Conservation (phyloP, 2,888 invertebrate species). For the Tuta absoluta region DNA sequence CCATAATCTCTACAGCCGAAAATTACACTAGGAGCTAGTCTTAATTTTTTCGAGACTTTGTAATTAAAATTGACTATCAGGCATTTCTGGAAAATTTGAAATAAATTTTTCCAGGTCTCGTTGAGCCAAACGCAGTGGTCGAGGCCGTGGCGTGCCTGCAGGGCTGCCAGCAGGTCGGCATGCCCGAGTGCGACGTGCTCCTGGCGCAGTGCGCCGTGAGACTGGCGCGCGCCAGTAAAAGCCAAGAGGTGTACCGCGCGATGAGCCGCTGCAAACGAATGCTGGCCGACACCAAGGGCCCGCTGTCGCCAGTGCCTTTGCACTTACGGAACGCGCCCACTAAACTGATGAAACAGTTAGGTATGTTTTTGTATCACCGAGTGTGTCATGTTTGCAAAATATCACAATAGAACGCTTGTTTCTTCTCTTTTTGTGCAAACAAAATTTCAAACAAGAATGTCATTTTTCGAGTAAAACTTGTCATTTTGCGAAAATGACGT, state of each 20-base stretch:
- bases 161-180: constrained; percentile 89
- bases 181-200: constrained; percentile 90
- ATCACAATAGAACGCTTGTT: no score
- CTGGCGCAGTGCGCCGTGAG: constrained; percentile 89
- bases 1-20: no score
- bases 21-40: no score
- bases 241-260: constrained; percentile 82
- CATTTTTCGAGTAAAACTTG: no score
- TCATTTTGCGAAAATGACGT: no score
- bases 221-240: constrained; percentile 89
- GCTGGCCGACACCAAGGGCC: constrained; percentile 83
- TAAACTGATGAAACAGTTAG: constrained; percentile 87
- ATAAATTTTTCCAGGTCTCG: constrained; percentile 77
- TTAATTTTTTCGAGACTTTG: no score
- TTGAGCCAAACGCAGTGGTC: constrained; percentile 83
- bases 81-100: background rate
- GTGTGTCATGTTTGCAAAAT: no score
- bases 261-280: constrained; percentile 82
- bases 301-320: constrained; percentile 87
- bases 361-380: constrained; percentile 54
- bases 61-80: no score
- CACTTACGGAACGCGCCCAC: constrained; percentile 91
- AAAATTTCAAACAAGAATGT: no score
- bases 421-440: no score
- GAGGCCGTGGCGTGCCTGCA: constrained; percentile 88